Evolutionary conservation across 2,888 invertebrate genomes (phyloP), one percentile per base, ranked within the genome.

Genomic region (Herminia tarsipennalis): DNA sequence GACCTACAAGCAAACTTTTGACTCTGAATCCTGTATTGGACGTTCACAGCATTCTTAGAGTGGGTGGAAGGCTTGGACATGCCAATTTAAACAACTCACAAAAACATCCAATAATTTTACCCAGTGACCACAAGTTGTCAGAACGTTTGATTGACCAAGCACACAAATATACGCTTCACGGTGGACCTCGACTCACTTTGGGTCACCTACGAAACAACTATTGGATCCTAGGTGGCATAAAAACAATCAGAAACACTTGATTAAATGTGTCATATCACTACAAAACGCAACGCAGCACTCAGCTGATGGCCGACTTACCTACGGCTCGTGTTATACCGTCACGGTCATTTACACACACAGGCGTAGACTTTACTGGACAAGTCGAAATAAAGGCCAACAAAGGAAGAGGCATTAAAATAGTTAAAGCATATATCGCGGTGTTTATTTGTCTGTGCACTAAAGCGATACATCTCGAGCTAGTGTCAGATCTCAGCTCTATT

Each of bases 401-500:
- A 16, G 33, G 40, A 1, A 14, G 30, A 1, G 30, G 30, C 5
- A 22, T 30, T 2, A 22, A 29, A 20, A 39, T 16, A 8, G n/a
- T n/a, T 2, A 39, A 39, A 8, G 39, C 14, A 6, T 39, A 39
- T 22, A 24, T 39, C 9, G 30, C 39, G 1, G 16, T 39, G 4
- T 39, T 39, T 16, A 14, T 39, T n/a, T 39, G 39, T 10, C 9
- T 30, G 17, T 14, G 16, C 5, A 40, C 40, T 3, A 40, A 40
- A 14, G 32, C 27, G 2, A 21, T 33, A 1, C 40, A 40, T 18
- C 3, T 40, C 2, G 40, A 40, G 21, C 20, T 40, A n/a, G 40
- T 33, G 12, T 40, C 40, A n/a, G 40, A 40, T 20, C 25, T 40
- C 2, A 33, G 25, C 13, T n/a, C n/a, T n/a, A n/a, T n/a, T n/a